These are phyloP conservation scores for Peromyscus attwateri DNA, from an alignment of 2,797 vertebrate genomes.

Conservation along the genomic window DNA sequence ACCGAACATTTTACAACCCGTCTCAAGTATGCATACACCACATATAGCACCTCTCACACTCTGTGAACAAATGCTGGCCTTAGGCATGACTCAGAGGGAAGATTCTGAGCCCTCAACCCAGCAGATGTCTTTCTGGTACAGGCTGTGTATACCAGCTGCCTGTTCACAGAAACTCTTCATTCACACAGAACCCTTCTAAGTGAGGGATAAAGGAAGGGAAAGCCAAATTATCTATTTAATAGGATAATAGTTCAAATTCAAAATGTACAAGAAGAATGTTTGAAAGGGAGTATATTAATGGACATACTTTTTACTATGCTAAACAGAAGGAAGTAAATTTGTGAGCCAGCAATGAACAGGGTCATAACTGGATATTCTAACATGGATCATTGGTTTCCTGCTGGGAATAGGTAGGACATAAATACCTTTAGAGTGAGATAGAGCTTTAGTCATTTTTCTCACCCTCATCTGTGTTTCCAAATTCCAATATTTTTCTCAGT, in stretches of 20 bases:
- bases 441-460: background rate
- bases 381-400: background rate
- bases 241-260: background rate
- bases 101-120: rapidly evolving
- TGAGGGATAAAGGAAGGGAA: background rate
- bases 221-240: background rate
- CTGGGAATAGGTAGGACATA: rapidly evolving
- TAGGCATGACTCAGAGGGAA: background rate
- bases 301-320: background rate
- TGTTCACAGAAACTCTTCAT: background rate
- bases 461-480: background rate
- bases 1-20: too few species aligned
- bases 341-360: background rate
- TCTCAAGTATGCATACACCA: background rate
- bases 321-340: background rate
- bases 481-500: background rate
- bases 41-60: rapidly evolving
- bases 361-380: rapidly evolving
- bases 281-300: background rate
- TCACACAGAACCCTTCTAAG: background rate
- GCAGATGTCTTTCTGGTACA: background rate
- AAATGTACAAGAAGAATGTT: background rate
- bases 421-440: background rate
- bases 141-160: rapidly evolving
- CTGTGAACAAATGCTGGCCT: background rate